These are phyloP conservation scores for Empis stercorea DNA, from an alignment of 2,888 invertebrate species.

Conservation along the genomic window DNA sequence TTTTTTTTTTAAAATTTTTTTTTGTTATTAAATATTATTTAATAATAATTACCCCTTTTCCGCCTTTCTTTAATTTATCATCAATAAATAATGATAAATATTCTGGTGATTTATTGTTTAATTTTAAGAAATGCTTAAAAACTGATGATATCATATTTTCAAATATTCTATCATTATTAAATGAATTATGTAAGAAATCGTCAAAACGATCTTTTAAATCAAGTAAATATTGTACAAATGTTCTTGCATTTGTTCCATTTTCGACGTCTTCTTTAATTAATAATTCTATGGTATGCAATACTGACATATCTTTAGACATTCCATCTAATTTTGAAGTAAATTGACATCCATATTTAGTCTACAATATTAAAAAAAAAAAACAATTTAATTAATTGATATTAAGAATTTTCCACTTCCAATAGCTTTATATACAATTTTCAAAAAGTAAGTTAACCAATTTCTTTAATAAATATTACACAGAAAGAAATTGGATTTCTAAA, in stretches of 20 bases:
- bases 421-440: too few species aligned
- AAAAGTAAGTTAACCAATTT: too few species aligned
- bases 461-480: too few species aligned
- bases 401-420: too few species aligned
- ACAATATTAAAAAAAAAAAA: slow-evolving; percentile 25
- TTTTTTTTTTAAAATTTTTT: too few species aligned
- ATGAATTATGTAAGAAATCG: slow-evolving; percentile 92
- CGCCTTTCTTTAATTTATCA: slow-evolving; percentile 97
- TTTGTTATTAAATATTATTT: too few species aligned
- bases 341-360: slow-evolving; percentile 99
- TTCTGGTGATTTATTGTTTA: slow-evolving; percentile 95
- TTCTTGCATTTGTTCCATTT: slow-evolving; percentile 85
- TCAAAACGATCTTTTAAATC: slow-evolving; percentile 97
- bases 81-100: slow-evolving; percentile 98
- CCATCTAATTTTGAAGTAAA: slow-evolving; percentile 99
- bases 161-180: slow-evolving; percentile 93
- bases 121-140: slow-evolving; percentile 95
- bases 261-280: too few species aligned
- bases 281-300: slow-evolving; percentile 97
- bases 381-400: too few species aligned
- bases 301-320: slow-evolving; percentile 99
- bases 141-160: slow-evolving; percentile 98
- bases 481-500: too few species aligned
- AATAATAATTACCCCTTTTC: slow-evolving; percentile 65
- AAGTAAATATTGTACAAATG: slow-evolving; percentile 86